Conservation (phyloP, 2,888 invertebrate genomes). For the Uloborus plumipes region DNA sequence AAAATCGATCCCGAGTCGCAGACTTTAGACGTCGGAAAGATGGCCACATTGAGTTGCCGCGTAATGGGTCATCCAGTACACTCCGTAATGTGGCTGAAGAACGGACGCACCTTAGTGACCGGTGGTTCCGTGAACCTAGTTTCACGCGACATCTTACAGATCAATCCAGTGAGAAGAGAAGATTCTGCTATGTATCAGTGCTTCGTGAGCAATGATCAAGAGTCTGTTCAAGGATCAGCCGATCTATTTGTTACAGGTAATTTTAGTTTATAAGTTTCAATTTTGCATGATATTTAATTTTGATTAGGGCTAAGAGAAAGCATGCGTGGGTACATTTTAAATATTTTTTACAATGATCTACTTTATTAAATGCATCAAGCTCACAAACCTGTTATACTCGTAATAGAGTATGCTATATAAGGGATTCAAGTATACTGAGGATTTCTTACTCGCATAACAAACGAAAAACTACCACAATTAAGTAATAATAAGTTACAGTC, state of each 20-base stretch:
- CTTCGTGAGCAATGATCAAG: constrained; percentile 59
- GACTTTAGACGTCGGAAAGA: constrained; percentile 62
- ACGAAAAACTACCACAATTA: no score
- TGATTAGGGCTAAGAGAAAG: no score
- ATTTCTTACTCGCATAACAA: no score
- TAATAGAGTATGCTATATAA: no score
- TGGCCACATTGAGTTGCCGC: constrained; percentile 55
- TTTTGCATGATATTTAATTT: no score
- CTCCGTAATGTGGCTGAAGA: constrained; percentile 62
- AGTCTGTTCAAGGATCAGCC: constrained; percentile 53
- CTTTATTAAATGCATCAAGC: no score
- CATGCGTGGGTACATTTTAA: no score
- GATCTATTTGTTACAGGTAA: constrained; percentile 74
- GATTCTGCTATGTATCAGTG: constrained; percentile 65
- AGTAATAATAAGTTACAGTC: no score
- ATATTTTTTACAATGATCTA: no score
- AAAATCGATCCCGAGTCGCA: constrained; percentile 61
- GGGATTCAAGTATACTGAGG: no score
- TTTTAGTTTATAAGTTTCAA: no score
- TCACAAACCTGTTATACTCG: no score
- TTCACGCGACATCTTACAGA: constrained; percentile 56
- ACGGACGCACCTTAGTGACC: constrained; percentile 35
- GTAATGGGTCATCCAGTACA: constrained; percentile 63
- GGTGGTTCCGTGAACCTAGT: constrained; percentile 46
- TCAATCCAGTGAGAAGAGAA: constrained; percentile 58